Percentiles rank a stretch among this genome's conserved stretches.
phyloP scores from a whole-genome alignment of 2,797 vertebrate species.

The Peromyscus attwateri region DNA sequence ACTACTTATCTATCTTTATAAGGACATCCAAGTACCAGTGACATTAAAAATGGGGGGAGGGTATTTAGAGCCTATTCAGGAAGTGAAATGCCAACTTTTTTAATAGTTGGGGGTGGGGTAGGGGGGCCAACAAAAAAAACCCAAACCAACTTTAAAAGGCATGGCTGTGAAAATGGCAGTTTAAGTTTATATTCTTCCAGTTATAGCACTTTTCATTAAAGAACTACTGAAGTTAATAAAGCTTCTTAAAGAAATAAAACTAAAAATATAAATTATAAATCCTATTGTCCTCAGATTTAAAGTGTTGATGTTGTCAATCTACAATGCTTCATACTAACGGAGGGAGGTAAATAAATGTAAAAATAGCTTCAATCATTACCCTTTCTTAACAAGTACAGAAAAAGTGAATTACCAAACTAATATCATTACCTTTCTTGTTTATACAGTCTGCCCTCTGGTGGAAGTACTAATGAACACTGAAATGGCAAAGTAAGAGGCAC shows the following conservation, averaged over 20 bases:
- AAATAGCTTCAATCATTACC: constrained; percentile 65
- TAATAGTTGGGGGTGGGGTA: background rate
- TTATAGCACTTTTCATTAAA: constrained; percentile 60
- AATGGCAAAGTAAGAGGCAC: constrained; percentile 34
- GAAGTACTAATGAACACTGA: constrained; percentile 72
- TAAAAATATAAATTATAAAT: constrained; percentile 57
- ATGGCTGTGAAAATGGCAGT: constrained; percentile 61
- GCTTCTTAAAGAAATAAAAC: constrained; percentile 70
- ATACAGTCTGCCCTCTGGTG: constrained; percentile 81
- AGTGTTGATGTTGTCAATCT: constrained; percentile 54
- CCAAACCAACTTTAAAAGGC: constrained; percentile 37
- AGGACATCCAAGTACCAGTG: constrained; percentile 46
- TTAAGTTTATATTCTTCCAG: constrained; percentile 67
- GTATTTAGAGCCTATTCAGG: constrained; percentile 37
- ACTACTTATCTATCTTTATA: constrained; percentile 51
- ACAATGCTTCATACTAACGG: constrained; percentile 57
- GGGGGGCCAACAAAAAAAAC: background rate
- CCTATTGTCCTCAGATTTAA: constrained; percentile 57
- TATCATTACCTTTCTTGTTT: constrained; percentile 59
- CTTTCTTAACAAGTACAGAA: constrained; percentile 56
- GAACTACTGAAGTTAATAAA: constrained; percentile 67
- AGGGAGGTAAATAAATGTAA: constrained; percentile 66
- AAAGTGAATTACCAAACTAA: constrained; percentile 59
- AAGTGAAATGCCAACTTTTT: constrained; percentile 44
- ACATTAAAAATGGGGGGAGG: constrained; percentile 67